Conservation (phyloP, 1,140 invertebrate species). For the Colletes latitarsis region DNA sequence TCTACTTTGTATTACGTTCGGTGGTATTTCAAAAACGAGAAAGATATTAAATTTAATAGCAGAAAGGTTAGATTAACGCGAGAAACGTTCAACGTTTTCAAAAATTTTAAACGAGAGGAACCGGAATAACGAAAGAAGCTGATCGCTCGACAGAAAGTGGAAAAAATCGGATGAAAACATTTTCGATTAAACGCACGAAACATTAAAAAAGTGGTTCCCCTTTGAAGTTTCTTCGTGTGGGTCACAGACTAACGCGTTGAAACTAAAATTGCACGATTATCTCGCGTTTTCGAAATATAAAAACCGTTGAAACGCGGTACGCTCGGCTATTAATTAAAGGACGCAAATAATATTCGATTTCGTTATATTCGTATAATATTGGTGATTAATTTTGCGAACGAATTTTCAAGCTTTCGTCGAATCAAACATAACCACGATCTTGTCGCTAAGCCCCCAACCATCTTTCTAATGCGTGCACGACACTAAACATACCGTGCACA, state of each 20-base stretch:
- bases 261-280: not conserved
- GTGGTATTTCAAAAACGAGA: too few species aligned
- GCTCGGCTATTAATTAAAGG: not conserved
- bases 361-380: not conserved
- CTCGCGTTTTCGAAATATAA: not conserved
- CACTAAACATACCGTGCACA: slow-evolving; percentile 2
- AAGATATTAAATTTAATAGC: too few species aligned
- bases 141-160: too few species aligned
- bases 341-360: not conserved
- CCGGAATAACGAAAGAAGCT: not conserved
- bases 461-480: too few species aligned
- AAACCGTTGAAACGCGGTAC: not conserved
- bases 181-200: not conserved
- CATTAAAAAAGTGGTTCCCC: not conserved
- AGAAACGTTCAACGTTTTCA: not conserved
- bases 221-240: not conserved
- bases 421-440: too few species aligned
- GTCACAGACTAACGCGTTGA: too few species aligned
- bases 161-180: too few species aligned
- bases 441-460: too few species aligned
- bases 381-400: too few species aligned
- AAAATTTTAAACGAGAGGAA: not conserved
- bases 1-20: too few species aligned
- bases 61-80: not conserved
- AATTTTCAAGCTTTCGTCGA: not conserved